These are phyloP conservation scores for Lepeophtheirus nordmannii DNA, from an alignment of 2,888 invertebrate genomes.

Conservation along the genomic window DNA sequence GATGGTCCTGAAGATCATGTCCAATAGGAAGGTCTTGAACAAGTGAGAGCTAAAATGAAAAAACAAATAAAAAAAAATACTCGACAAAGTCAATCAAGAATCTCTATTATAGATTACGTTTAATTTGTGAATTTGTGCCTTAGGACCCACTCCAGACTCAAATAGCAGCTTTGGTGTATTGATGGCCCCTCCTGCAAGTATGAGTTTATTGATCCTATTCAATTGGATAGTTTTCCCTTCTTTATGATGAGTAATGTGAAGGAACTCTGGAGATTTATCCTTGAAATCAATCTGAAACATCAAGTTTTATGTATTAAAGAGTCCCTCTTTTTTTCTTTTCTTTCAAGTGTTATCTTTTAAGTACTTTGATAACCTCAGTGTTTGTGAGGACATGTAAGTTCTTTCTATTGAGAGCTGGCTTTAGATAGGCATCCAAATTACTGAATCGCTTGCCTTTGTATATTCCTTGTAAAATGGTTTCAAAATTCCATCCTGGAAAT, in stretches of 20 bases:
- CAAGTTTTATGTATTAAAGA: no score
- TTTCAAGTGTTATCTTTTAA: not conserved
- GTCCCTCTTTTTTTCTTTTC: not conserved
- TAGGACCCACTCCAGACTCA: not conserved
- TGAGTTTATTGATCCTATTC: not conserved
- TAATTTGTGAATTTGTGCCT: not conserved
- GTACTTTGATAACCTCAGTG: not conserved
- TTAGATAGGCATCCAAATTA: not conserved
- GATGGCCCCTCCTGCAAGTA: not conserved
- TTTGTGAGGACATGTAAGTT: not conserved
- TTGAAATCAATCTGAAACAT: not conserved
- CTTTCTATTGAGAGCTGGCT: not conserved
- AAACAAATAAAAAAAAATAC: no score
- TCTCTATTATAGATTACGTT: not conserved
- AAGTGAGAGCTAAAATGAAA: not conserved
- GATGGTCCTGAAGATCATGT: not conserved
- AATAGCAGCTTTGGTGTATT: not conserved
- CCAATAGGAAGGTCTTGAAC: not conserved
- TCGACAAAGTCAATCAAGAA: no score
- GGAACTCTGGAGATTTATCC: not conserved
- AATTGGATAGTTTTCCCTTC: not conserved
- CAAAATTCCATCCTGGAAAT: conserved; percentile 6
- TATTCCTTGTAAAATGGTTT: not conserved
- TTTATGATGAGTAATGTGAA: not conserved
- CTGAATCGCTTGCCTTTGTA: not conserved